Evolutionary conservation across 2,797 vertebrate genomes (phyloP).

Genomic region (Syngnathus rostellatus): DNA sequence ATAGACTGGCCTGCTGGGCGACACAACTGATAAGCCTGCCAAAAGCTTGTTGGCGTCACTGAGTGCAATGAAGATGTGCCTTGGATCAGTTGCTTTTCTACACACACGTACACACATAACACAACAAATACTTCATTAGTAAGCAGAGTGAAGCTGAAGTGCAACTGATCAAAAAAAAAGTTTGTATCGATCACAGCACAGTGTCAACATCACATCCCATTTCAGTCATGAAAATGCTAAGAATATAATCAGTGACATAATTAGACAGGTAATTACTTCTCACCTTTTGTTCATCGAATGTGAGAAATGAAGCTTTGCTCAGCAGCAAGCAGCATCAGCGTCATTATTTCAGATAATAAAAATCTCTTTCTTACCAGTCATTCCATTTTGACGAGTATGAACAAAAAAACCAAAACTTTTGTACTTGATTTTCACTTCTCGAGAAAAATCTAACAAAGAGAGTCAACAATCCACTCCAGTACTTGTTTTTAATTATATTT

Average conservation of each 20-base stretch:
- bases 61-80: background rate
- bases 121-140: background rate
- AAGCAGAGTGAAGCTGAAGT: background rate
- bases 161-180: background rate
- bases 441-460: background rate
- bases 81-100: constrained; percentile 9
- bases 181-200: background rate
- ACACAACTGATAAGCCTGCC: background rate
- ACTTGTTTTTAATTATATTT: background rate
- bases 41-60: background rate
- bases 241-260: background rate
- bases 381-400: background rate
- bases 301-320: background rate
- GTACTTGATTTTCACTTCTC: background rate
- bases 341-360: background rate
- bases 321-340: background rate
- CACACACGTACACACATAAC: background rate
- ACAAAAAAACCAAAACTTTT: background rate
- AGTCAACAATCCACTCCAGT: background rate
- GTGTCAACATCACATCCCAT: background rate
- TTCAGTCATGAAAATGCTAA: background rate
- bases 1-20: background rate
- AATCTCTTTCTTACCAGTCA: no score
- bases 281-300: background rate
- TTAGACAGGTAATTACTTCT: background rate